Percentiles rank a stretch among this genome's conserved stretches.
Evolutionary conservation across 2,888 invertebrate genomes (phyloP).

Genomic region (Microdon myrmicae): DNA sequence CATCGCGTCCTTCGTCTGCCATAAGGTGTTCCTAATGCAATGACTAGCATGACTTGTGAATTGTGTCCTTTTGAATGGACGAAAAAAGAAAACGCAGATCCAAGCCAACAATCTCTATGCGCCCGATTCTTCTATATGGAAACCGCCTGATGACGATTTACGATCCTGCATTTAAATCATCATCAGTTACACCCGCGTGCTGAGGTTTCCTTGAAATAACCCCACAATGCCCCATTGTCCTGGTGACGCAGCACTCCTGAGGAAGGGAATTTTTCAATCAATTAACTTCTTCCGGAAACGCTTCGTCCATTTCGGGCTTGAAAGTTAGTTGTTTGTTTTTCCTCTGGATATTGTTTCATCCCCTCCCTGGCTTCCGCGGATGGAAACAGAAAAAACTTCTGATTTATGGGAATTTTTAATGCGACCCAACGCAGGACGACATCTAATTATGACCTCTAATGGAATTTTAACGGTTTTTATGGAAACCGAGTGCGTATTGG

Average conservation of each 20-base stretch:
- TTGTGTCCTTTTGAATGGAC: background rate
- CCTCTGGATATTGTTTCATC: too few species aligned
- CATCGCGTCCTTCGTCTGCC: too few species aligned
- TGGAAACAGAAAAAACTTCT: constrained; percentile 8
- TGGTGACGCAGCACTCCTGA: constrained; percentile 29
- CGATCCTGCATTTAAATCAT: constrained; percentile 46
- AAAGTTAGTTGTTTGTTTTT: too few species aligned
- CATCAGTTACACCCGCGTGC: constrained; percentile 45
- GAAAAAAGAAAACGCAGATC: constrained; percentile 19
- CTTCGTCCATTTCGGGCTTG: too few species aligned
- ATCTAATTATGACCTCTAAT: constrained; percentile 51
- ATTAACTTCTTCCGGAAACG: constrained; percentile 48
- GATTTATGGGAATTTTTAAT: constrained; percentile 51
- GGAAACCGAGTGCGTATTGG: constrained; percentile 1
- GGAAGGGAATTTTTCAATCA: constrained; percentile 49
- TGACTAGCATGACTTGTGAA: constrained; percentile 24
- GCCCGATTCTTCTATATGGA: constrained; percentile 41
- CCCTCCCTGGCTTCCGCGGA: constrained; percentile 1
- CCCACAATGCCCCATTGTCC: background rate
- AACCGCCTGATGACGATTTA: constrained; percentile 50
- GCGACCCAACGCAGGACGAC: constrained; percentile 43
- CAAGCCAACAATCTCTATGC: constrained; percentile 38
- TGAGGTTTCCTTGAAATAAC: constrained; percentile 18
- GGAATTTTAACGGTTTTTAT: constrained; percentile 43
- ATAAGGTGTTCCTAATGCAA: too few species aligned